Evolutionary conservation across 2,113 vertebrate genomes (phyloP).

Genomic region (Pycnonotus jocosus): DNA sequence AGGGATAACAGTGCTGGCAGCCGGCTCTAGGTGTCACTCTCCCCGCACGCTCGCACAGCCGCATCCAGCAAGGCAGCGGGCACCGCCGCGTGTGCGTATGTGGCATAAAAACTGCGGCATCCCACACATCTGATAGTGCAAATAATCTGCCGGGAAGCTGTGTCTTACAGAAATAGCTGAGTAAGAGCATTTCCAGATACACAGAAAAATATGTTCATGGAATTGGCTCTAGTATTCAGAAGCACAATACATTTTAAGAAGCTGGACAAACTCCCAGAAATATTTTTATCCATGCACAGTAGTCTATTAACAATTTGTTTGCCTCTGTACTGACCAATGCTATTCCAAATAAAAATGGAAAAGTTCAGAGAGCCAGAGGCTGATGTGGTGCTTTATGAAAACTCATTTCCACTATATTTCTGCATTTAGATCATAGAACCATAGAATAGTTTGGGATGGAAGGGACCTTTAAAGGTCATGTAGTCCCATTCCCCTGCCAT

Average conservation of each 20-base stretch:
- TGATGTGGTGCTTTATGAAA: neutral
- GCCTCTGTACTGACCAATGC: neutral
- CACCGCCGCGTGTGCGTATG: accelerated
- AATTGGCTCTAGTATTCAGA: neutral
- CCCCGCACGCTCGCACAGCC: neutral
- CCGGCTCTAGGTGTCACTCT: constrained; percentile 48
- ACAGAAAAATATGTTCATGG: neutral
- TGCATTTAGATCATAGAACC: neutral
- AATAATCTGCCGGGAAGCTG: neutral
- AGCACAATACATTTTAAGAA: neutral
- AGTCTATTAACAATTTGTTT: neutral
- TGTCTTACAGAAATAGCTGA: neutral
- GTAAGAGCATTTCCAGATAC: neutral
- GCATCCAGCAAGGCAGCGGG: accelerated
- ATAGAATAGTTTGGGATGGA: neutral
- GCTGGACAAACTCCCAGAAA: neutral
- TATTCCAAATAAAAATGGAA: neutral
- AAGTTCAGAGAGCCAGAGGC: neutral
- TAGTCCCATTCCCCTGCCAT: neutral
- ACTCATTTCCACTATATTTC: neutral
- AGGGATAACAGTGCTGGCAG: accelerated
- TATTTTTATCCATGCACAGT: neutral
- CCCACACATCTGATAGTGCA: neutral
- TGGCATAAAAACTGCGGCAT: accelerated
- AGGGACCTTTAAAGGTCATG: neutral